Percentiles rank a stretch among this genome's conserved stretches.
Evolutionary conservation across 1,140 invertebrate genomes (phyloP).

Genomic region (Heliothis virescens): DNA sequence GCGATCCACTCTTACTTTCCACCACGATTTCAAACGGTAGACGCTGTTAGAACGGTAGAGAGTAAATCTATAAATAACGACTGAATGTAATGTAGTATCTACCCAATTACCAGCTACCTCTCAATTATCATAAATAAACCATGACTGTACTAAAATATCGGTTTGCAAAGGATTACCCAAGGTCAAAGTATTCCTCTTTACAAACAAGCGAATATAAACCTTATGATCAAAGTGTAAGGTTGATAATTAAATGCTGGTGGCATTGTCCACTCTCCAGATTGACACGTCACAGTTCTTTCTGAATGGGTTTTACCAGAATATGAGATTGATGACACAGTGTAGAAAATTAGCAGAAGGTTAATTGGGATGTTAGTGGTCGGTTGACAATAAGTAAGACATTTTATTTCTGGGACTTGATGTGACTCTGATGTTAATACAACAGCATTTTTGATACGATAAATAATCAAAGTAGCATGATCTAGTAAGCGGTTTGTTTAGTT

Average conservation of each 20-base stretch:
- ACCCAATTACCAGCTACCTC: neutral
- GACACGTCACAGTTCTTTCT: conserved; percentile 38
- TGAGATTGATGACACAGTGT: neutral
- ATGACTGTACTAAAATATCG: conserved; percentile 41
- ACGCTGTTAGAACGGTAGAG: neutral
- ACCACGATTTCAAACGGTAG: neutral
- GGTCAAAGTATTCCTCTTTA: conserved; percentile 6
- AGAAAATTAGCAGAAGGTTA: neutral
- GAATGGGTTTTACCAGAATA: conserved; percentile 36
- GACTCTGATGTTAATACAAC: no score
- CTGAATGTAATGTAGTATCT: neutral
- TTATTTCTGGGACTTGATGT: no score
- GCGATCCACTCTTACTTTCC: conserved; percentile 17
- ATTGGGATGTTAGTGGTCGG: neutral
- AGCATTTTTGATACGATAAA: no score
- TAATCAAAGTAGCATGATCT: no score
- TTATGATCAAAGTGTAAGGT: neutral
- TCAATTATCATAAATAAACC: conserved; percentile 24
- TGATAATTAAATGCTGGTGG: neutral
- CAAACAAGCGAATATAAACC: neutral
- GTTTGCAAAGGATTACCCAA: conserved; percentile 38
- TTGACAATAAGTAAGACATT: no score
- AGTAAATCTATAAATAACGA: conserved; percentile 8
- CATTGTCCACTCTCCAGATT: conserved; percentile 16
- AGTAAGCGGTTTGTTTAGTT: no score